phyloP scores from a whole-genome alignment of 2,797 vertebrate genomes.

The Argya squamiceps region DNA sequence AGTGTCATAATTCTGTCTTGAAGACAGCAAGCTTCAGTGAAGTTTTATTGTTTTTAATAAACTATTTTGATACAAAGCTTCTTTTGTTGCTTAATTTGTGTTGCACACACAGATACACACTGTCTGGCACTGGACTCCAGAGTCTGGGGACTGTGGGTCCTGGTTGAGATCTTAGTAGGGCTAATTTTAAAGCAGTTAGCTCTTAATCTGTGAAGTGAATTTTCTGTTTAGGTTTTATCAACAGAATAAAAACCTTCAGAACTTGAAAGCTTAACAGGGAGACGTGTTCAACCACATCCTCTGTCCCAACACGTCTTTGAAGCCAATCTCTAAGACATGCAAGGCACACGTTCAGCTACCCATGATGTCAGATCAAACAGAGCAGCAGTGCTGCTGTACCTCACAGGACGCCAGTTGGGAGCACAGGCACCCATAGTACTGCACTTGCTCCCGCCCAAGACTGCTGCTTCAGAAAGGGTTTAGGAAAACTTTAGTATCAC shows the following conservation, averaged over 20 bases:
- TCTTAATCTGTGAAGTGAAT: background rate
- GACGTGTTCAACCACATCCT: background rate
- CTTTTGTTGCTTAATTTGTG: background rate
- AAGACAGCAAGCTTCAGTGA: constrained; percentile 74
- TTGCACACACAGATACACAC: rapidly evolving
- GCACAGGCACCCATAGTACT: too few relatives aligned
- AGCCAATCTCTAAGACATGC: rapidly evolving
- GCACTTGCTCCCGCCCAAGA: background rate
- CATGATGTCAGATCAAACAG: background rate
- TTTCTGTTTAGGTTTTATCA: background rate
- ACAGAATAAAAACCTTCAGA: background rate
- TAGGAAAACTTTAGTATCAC: background rate
- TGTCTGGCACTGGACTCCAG: background rate
- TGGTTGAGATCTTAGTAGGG: background rate
- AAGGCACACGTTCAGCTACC: rapidly evolving
- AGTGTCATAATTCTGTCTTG: constrained; percentile 57
- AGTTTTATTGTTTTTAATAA: constrained; percentile 76
- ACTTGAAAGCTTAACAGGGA: background rate
- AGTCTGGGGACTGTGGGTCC: rapidly evolving
- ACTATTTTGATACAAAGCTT: constrained; percentile 77
- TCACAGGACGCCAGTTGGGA: background rate
- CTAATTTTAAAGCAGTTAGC: background rate
- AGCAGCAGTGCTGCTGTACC: background rate
- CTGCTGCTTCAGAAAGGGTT: background rate
- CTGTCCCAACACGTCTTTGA: background rate